A percentile compares a stretch with the other conserved stretches of the same genome.
Conservation (phyloP, 2,888 invertebrate species). For the Torymus auratus region DNA sequence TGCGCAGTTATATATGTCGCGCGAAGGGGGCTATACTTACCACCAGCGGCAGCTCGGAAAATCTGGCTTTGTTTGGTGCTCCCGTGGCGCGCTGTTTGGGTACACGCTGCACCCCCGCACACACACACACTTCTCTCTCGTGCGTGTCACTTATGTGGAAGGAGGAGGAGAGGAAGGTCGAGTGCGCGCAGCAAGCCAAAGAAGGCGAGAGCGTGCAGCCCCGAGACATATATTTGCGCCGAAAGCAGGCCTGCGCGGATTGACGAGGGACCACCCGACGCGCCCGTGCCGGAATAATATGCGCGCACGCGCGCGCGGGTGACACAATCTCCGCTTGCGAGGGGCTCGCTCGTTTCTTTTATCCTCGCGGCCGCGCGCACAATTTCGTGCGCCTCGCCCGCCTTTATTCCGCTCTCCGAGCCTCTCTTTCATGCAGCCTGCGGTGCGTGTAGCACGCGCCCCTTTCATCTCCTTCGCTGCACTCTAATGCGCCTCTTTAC, state of each 20-base stretch:
- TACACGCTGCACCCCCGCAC: too few relatives aligned
- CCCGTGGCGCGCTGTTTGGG: too few relatives aligned
- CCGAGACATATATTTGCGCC: conserved; percentile 1
- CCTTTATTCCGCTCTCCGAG: conserved; percentile 20
- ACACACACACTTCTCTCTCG: too few relatives aligned
- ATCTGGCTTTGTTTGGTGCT: too few relatives aligned
- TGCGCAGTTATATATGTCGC: too few relatives aligned
- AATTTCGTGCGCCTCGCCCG: background rate
- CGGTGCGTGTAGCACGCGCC: conserved; percentile 45
- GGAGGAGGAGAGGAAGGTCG: background rate
- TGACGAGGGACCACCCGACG: conserved; percentile 55
- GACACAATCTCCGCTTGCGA: conserved; percentile 29
- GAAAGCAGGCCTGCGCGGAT: background rate
- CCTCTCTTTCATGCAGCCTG: conserved; percentile 10
- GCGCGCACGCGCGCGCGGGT: background rate
- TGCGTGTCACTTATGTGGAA: too few relatives aligned
- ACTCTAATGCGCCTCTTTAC: conserved; percentile 49
- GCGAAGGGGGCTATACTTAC: too few relatives aligned
- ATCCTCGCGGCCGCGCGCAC: background rate
- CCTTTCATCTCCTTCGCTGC: conserved; percentile 50
- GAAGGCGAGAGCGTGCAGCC: background rate
- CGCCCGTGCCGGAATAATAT: conserved; percentile 50
- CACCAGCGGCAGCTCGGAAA: too few relatives aligned
- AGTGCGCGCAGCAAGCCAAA: background rate
- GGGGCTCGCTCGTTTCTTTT: background rate